Percentiles rank a stretch among this genome's conserved stretches.
Evolutionary conservation across 2,888 invertebrate species (phyloP).

Genomic region (Pedicia rivosa): DNA sequence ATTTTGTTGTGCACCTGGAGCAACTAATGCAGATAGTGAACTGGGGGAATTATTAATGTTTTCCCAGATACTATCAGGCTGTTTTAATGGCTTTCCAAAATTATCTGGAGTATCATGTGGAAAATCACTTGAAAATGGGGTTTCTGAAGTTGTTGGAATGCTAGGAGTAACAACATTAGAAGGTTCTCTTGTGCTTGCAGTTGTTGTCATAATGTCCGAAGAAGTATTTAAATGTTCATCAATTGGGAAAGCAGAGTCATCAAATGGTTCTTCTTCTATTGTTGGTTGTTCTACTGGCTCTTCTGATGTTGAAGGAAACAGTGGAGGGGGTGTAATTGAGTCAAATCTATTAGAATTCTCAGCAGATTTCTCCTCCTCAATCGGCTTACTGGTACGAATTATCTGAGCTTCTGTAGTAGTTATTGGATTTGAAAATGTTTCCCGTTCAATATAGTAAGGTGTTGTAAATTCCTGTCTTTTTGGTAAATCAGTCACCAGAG

Average conservation of each 20-base stretch:
- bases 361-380: slow-evolving; percentile 6
- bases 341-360: slow-evolving; percentile 5
- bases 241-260: too few species aligned
- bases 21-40: slow-evolving; percentile 44
- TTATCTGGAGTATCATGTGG: not conserved
- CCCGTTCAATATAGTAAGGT: not conserved
- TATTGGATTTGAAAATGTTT: not conserved
- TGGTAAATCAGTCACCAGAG: slow-evolving; percentile 7
- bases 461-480: not conserved
- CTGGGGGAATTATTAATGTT: slow-evolving; percentile 23
- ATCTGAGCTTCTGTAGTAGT: not conserved
- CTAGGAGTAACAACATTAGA: not conserved
- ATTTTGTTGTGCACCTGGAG: slow-evolving; percentile 40
- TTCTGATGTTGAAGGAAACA: not conserved
- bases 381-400: not conserved
- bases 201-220: not conserved
- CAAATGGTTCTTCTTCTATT: too few species aligned
- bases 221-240: too few species aligned
- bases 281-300: not conserved
- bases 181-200: slow-evolving; percentile 1
- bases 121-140: not conserved
- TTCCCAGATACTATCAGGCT: slow-evolving; percentile 2
- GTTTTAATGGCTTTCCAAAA: not conserved
- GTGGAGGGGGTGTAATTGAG: not conserved
- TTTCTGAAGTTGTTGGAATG: too few species aligned